Evolutionary conservation across 1,140 invertebrate species (phyloP), one percentile per base, ranked within the genome.

Genomic region (Apis dorsata): DNA sequence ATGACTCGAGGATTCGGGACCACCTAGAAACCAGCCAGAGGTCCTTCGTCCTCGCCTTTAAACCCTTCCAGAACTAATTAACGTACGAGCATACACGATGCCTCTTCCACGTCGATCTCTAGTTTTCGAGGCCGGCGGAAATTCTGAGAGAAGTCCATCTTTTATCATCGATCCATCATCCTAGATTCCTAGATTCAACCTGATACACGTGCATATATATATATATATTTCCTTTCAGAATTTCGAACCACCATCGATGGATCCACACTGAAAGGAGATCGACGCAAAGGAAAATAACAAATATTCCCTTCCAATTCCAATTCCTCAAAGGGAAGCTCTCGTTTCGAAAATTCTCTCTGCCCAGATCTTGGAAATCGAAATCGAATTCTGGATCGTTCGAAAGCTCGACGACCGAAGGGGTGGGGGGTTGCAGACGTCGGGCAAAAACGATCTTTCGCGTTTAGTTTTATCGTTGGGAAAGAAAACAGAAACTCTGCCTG

Each of bases 1-100:
- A 93, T 93, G 93, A 93, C 93, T 93, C 91, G 92, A 84, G 86
- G 84, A 85, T 93, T 92, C 88, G 79, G 86, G 91, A 93, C 92
- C 92, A 93, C 92, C 92, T 90, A 89, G 89, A 90, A 91, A 88
- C 85, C 86, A 79, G 51, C 78, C 84, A 69, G 60, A 79, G 83
- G 75, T 84, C 80, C 74, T 87, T 76, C 72, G 68, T 57, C 34
- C 84, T 81, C 75, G 79, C 85, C 82, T 87, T 74, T n/a, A 59
- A 87, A 81, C 85, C 85, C 63, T 79, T 89, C 70, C 80, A 62
- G 75, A 88, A 88, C 86, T 88, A 88, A 88, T 89, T 86, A 83
- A 88, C 81, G 81, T 66, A 72, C 85, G 53, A 85, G 81, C 85
- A 81, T 73, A 24, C 34, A 72, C 73, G 28, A 21, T 21, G 28